Base-by-base conservation (phyloP, 2,888 invertebrate genomes). In the Drosophila subsilvestris region DNA sequence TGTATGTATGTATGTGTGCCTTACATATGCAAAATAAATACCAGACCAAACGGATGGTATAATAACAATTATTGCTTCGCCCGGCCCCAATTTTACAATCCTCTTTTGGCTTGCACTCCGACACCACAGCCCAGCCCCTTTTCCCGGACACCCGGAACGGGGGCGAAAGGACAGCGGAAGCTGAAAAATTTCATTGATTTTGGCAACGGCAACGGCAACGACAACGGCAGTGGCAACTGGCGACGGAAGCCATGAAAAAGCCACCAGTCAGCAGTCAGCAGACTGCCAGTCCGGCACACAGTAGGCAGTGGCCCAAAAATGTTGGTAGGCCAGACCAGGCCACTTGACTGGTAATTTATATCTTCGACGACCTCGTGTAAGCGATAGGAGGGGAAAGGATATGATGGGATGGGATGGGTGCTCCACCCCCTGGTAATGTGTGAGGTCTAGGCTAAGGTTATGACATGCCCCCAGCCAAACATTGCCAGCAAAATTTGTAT, bases 11-110 rank as follows among this genome's bases (percentile, higher is more conserved):
- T n/a, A n/a, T n/a, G n/a, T 25, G 27, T 27, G 1, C 55, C 22
- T 47, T 78, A 82, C 72, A 83, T 88, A 84, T 84, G 83, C 84
- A 88, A 84, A 88, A 78, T 84, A 84, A 88, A 88, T 83, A 83
- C 74, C 66, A 83, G 83, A 74, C 86, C 76, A 61, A 80, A 74
- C 80, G 86, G 83, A 80, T 70, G 86, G 86, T 86, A 88, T 80
- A 78, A 88, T 88, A 83, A 86, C 83, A 84, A 84, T 84, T 84
- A 84, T 84, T 84, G 80, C 88, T 66, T 78, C 76, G 76, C 67
- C 78, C 37, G 6, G 78, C 66, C 78, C 78, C 80, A 59, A 83
- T 88, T 88, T 83, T 67, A 43, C 68, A 66, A 43, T 67, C 43
- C 66, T 56, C 68, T 68, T 69, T 73, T 73, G 70, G 62, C 48